Conservation (phyloP, 2,797 vertebrate genomes). For the Enteromius thamalakanensis region DNA sequence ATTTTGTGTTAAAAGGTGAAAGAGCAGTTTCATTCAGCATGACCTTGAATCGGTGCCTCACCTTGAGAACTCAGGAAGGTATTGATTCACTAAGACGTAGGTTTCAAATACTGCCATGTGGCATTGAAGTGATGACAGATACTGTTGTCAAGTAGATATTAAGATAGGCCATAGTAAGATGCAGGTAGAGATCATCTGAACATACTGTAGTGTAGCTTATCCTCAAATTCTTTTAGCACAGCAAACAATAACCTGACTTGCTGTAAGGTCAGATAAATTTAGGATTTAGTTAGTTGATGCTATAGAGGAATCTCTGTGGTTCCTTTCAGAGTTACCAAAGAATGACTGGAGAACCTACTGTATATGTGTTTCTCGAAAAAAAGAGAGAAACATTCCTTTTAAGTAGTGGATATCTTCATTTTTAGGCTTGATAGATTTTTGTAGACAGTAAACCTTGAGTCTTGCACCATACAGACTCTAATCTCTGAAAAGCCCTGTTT, state of each 20-base stretch:
- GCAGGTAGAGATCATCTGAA: conserved; percentile 43
- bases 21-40: conserved; percentile 42
- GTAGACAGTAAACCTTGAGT: background rate
- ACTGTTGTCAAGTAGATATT: conserved; percentile 77
- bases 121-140: conserved; percentile 74
- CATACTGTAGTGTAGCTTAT: conserved; percentile 3
- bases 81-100: conserved; percentile 58
- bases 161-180: conserved; percentile 48
- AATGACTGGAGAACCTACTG: background rate
- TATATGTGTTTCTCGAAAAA: background rate
- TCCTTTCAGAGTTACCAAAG: background rate
- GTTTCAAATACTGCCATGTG: conserved; percentile 71
- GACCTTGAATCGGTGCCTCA: conserved; percentile 68
- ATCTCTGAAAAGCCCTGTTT: background rate
- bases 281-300: conserved; percentile 19
- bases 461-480: background rate
- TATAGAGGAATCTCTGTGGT: background rate
- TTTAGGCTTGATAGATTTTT: background rate
- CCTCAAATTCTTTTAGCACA: conserved; percentile 18
- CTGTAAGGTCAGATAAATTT: conserved; percentile 38
- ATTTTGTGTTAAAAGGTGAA: conserved; percentile 11
- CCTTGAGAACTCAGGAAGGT: conserved; percentile 62
- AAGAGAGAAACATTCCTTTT: background rate
- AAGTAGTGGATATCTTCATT: background rate
- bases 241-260: conserved; percentile 24